Base-by-base conservation (phyloP, 2,888 invertebrate genomes). In the Polyommatus iphigenia region DNA sequence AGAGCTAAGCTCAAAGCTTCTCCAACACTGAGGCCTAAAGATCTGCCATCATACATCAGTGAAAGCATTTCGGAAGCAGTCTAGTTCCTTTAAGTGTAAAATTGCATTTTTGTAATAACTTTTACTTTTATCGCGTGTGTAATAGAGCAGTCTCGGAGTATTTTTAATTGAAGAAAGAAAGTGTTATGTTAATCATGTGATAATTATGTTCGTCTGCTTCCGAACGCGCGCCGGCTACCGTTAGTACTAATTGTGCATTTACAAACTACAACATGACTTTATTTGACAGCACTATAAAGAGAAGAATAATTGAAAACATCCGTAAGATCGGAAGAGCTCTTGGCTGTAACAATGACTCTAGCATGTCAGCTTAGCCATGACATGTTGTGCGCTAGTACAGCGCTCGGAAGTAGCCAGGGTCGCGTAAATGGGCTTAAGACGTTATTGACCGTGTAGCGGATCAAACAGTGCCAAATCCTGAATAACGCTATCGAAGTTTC, bases 81-180 rank as follows among this genome's bases (percentile, higher is more conserved):
- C 67, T 67, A 32, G 32, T 32, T 32, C 1, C 32, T 67, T 29
- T 20, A 67, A 67, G 67, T 32, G 67, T 29, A 67, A 15, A 18
- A 67, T 67, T 29, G 67, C 67, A 15, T 67, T 67, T 29, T 67
- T 6, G 32, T 36, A 29, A 32, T 67, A 67, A 32, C 67, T 67
- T 67, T 67, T 67, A 32, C 67, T 67, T 67, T 67, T 29, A 67
- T 67, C 29, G 18, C 67, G 29, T 32, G 67, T 67, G 67, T 67
- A 29, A 32, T 67, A 32, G 62, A 24, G 24, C 24, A 24, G 67
- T 67, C 67, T 67, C 29, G 29, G 67, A 67, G 67, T 62, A 62
- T 67, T 67, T 67, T 29, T 67, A 67, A 67, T 67, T 32, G 29
- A 67, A 67, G 67, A 32, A 32, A 67, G 67, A 67, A 67, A 67